Base-by-base conservation (phyloP, 1,140 invertebrate genomes). In the Diuraphis noxia region DNA sequence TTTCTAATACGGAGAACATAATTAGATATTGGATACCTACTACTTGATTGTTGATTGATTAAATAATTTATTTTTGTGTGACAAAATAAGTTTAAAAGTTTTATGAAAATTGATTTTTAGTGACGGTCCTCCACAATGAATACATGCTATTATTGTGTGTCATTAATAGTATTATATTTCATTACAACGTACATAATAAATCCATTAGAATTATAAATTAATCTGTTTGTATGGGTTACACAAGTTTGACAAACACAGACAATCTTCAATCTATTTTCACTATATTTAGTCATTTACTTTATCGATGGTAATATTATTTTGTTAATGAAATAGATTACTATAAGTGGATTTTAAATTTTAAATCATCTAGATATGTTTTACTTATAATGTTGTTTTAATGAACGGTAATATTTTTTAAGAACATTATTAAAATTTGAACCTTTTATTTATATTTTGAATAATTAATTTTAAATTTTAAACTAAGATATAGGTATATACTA, bases 131-230 rank as follows among this genome's bases (percentile, higher is more conserved):
- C 7, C 34, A 38, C 84, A 85, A 85, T 49, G 41, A 19, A 86
- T 52, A 8, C 5, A n/a, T n/a, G 6, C 84, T 6, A 40, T 49
- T 49, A 9, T 85, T 6, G 0, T 86, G 81, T 82, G 43, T 86
- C 46, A 52, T 86, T 86, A 52, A 86, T 13, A 49, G 36, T 85
- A 43, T 38, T 52, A 52, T 52, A 52, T 86, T 52, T 86, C 43
- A 52, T 52, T 86, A 36, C 23, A 25, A 52, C 21, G 21, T 86
- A 52, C 34, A 86, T 25, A 52, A 52, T 43, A 49, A 86, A 86
- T 46, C n/a, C 41, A 46, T 85, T 85, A 46, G 21, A 17, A 46
- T 49, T 46, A 85, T 85, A 85, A 19, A 30, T 46, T 85, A 46
- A 34, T 85, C 41, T 34, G 82, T 34, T 85, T n/a, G n/a, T 84